Conservation (phyloP, 2,888 invertebrate genomes). For the Psylliodes chrysocephalus region DNA sequence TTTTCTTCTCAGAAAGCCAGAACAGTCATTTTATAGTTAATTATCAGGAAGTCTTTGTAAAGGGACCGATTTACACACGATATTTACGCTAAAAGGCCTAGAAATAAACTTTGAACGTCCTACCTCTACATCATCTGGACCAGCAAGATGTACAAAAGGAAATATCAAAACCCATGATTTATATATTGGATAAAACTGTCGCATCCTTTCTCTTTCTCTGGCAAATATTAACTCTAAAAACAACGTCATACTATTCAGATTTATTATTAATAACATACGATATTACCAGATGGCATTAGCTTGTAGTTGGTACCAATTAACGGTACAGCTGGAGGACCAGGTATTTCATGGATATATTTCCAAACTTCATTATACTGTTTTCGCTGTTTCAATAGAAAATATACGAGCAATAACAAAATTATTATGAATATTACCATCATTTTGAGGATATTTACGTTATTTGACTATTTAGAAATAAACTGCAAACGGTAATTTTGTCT, state of each 20-base stretch:
- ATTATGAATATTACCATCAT: no score
- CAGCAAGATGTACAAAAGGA: background rate
- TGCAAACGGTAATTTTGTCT: no score
- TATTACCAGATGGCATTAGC: slow-evolving; percentile 2
- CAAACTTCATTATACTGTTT: slow-evolving; percentile 19
- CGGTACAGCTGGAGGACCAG: slow-evolving; percentile 17
- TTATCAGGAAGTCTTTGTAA: no score
- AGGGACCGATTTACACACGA: no score
- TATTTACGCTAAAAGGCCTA: no score
- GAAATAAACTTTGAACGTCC: no score
- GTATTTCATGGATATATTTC: slow-evolving; percentile 18
- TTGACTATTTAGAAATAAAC: no score
- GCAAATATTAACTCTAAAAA: background rate
- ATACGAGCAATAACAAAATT: no score
- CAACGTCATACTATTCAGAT: background rate
- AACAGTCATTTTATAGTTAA: no score
- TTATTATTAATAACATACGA: background rate
- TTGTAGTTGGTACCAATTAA: slow-evolving; percentile 16
- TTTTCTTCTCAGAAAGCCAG: no score
- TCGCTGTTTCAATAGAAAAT: no score
- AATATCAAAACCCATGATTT: background rate
- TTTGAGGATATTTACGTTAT: no score
- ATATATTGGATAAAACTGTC: background rate
- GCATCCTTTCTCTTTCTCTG: background rate
- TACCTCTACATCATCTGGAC: background rate